phyloP scores from a whole-genome alignment of 2,797 vertebrate species.

The Fistularia commersonii region DNA sequence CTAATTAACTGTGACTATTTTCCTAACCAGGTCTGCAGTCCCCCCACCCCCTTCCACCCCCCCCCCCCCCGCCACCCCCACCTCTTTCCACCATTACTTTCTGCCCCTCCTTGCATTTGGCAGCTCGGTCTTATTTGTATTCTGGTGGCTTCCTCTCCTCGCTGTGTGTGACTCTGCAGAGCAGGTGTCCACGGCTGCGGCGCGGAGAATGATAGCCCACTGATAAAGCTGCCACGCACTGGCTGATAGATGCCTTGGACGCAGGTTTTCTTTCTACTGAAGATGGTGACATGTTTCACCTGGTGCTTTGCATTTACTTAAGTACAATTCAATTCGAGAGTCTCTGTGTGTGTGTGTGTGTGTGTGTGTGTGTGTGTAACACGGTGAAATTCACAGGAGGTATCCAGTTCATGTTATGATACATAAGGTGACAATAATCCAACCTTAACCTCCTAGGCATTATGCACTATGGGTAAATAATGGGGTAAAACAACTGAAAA shows the following conservation, averaged over 20 bases:
- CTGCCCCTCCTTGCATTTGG: conserved; percentile 34
- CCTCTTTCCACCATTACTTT: conserved; percentile 10
- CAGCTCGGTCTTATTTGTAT: conserved; percentile 62
- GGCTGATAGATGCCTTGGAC: conserved; percentile 37
- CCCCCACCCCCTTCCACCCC: conserved; percentile 4
- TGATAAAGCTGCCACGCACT: conserved; percentile 54
- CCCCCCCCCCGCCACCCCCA: too few species aligned
- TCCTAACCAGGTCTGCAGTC: conserved; percentile 42
- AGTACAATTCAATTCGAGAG: too few species aligned
- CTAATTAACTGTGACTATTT: conserved; percentile 59
- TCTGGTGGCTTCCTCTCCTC: conserved; percentile 56
- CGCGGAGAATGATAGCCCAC: conserved; percentile 67
- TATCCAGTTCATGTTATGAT: too few species aligned
- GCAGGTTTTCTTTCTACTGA: conserved; percentile 24
- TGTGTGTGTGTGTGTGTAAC: too few species aligned
- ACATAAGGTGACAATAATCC: too few species aligned
- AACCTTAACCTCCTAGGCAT: too few species aligned
- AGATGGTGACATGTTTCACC: conserved; percentile 30
- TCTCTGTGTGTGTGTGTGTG: too few species aligned
- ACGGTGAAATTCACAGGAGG: too few species aligned
- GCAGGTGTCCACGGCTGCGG: conserved; percentile 65
- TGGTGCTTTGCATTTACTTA: conserved; percentile 13
- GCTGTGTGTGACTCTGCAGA: conserved; percentile 62
- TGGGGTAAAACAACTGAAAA: too few species aligned
- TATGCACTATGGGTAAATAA: too few species aligned